Evolutionary conservation across 2,888 invertebrate genomes (phyloP).

Genomic region (Dryobotodes eremita): DNA sequence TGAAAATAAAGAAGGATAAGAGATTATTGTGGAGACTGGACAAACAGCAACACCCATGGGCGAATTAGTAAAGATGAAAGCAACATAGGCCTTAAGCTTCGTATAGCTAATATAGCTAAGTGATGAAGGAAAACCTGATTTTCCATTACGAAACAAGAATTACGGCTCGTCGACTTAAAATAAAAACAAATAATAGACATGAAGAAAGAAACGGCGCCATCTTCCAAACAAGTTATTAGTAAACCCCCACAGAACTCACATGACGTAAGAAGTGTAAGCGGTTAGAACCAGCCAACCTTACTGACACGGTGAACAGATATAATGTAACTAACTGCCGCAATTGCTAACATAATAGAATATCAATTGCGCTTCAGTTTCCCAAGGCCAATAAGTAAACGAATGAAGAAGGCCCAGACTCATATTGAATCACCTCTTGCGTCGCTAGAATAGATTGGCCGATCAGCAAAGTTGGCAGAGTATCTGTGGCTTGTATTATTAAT

Average conservation of each 20-base stretch:
- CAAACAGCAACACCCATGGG: neutral
- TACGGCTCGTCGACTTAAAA: constrained; percentile 1
- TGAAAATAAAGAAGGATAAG: neutral
- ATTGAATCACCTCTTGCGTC: no score
- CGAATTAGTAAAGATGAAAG: neutral
- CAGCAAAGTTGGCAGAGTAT: no score
- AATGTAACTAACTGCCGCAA: constrained; percentile 68
- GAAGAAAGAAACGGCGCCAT: constrained; percentile 43
- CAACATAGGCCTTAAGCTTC: neutral
- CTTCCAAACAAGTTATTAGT: constrained; percentile 48
- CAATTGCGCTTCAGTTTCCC: constrained; percentile 70
- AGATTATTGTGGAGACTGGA: neutral
- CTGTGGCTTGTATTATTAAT: no score
- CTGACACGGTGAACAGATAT: constrained; percentile 54
- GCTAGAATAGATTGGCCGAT: no score
- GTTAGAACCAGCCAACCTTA: constrained; percentile 55
- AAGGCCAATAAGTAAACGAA: neutral
- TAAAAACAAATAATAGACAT: constrained; percentile 30
- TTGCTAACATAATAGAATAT: constrained; percentile 73
- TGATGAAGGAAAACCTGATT: neutral
- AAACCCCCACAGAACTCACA: constrained; percentile 8
- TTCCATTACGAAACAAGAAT: neutral
- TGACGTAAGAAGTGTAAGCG: constrained; percentile 49
- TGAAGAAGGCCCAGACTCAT: constrained; percentile 30
- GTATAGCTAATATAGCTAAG: neutral